Base-by-base conservation (phyloP, 2,888 invertebrate species). In the Imbricaverruca yamaguchii region DNA sequence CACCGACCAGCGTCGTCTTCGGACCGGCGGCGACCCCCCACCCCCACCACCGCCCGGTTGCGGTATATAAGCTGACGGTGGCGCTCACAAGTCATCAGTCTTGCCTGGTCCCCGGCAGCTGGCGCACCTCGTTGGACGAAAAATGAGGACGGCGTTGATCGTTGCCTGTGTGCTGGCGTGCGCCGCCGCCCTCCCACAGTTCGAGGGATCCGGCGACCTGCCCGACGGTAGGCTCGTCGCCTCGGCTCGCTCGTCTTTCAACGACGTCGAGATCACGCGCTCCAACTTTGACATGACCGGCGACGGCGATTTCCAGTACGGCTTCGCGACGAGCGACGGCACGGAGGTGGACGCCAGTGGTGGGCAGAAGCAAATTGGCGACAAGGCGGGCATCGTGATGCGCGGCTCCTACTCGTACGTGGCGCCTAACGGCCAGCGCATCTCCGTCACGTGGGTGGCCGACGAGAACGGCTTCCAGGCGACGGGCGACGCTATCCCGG, bases 381-480 rank as follows among this genome's bases (percentile, higher is more conserved):
- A 79, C 57, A 13, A 23, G 13, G 23, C 15, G 7, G 79, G 79
- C 79, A 13, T 25, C 11, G 79, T 57, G 79, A 79, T 79, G 79
- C 79, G 79, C 79, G 79, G 79, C 56, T 79, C 79, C 6, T 79
- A 79, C 79, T 25, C 23, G 13, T 79, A 79, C 59, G n/a, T n/a
- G 13, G 55, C 23, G 3, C 81, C 81, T 11, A 15, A 57, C 21
- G 79, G 57, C 0, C 6, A 15, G 23, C 23, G 0, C n/a, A 9
- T 23, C n/a, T 2, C 57, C 10, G 13, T 57, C 12, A 0, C 9
- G 3, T 79, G 79, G 79, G 57, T 57, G 79, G 79, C 79, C 57
- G 79, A 79, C 18, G 79, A 79, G 57, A 12, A 7, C 6, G 79
- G 79, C 57, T 79, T 57, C 79, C 79, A 18, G 15, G 79, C 57